Conservation (phyloP, 2,113 vertebrate genomes). For the Phasianus colchicus region DNA sequence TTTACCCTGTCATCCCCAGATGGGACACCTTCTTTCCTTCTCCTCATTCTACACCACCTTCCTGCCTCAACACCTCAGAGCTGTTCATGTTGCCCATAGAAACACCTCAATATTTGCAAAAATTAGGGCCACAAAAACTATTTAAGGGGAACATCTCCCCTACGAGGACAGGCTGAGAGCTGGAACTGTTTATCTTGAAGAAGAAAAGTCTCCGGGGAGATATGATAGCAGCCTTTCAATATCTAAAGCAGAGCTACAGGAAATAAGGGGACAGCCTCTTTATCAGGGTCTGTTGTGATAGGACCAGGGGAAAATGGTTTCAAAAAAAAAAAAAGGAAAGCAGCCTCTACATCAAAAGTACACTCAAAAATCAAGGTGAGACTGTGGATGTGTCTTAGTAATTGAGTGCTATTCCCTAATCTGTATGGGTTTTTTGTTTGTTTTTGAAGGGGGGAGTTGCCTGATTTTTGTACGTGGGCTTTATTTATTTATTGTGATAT, state of each 20-base stretch:
- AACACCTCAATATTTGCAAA: background rate
- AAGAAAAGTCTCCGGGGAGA: no score
- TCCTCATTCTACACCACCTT: background rate
- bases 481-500: background rate
- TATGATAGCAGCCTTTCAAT: no score
- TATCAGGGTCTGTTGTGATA: no score
- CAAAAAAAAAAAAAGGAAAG: background rate
- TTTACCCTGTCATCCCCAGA: background rate
- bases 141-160: no score
- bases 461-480: background rate
- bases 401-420: background rate
- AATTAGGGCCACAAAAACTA: background rate
- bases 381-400: background rate
- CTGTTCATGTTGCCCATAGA: rapidly evolving
- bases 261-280: no score
- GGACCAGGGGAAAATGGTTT: no score
- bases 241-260: no score
- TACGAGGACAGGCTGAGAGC: no score
- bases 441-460: background rate
- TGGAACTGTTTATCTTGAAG: no score
- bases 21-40: background rate
- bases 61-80: background rate
- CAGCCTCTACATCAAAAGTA: background rate
- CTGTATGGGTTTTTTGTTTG: background rate
- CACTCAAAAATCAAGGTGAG: background rate